These are phyloP conservation scores for Meriones psammophilus DNA, from an alignment of 2,797 vertebrate species.

Conservation along the genomic window DNA sequence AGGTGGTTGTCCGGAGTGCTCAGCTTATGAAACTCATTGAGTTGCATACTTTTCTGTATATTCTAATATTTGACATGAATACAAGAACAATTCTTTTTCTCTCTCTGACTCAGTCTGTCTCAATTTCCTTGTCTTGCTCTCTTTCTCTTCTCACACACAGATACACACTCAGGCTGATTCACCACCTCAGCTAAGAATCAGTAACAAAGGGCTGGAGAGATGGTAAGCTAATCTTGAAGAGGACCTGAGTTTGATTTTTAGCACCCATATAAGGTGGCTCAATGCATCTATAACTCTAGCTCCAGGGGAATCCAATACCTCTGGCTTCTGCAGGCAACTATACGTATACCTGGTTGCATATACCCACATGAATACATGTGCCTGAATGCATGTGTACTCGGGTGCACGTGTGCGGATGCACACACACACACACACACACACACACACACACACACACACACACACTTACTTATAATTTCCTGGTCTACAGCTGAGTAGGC, in stretches of 20 bases:
- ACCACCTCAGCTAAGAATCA: slow-evolving; percentile 37
- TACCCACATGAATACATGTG: neutral
- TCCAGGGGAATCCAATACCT: neutral
- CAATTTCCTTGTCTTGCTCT: neutral
- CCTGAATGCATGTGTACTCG: neutral
- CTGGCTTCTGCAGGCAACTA: neutral
- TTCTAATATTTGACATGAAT: slow-evolving; percentile 31
- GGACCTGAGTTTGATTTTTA: neutral
- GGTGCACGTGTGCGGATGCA: too few relatives aligned
- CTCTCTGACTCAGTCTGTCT: neutral
- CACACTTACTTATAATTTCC: neutral
- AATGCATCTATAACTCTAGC: neutral
- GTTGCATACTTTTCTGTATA: slow-evolving; percentile 39
- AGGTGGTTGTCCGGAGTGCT: neutral
- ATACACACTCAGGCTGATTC: slow-evolving; percentile 14
- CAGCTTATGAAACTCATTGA: slow-evolving; percentile 27
- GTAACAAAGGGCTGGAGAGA: neutral
- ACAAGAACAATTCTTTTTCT: slow-evolving; percentile 44
- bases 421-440: neutral
- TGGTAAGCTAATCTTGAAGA: neutral
- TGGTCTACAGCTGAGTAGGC: neutral
- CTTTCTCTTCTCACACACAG: neutral
- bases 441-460: neutral
- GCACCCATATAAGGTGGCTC: neutral
- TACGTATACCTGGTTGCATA: neutral